phyloP scores from a whole-genome alignment of 2,888 invertebrate species.

The Pseudococcus longispinus region DNA sequence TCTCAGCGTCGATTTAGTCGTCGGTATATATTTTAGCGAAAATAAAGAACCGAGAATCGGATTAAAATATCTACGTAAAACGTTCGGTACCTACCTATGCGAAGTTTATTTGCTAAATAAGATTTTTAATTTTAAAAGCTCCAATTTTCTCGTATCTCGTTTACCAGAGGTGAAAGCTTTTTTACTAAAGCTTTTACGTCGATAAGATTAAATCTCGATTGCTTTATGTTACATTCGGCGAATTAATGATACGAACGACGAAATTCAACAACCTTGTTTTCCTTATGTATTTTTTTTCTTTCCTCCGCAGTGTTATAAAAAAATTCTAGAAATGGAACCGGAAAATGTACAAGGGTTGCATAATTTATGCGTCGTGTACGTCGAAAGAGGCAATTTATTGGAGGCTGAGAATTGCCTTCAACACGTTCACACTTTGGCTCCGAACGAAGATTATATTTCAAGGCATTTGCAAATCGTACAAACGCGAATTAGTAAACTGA shows the following conservation, averaged over 20 bases:
- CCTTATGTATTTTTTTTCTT: not conserved
- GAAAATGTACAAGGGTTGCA: conserved; percentile 93
- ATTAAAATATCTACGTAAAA: not conserved
- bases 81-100: too few species aligned
- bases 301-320: conserved; percentile 80
- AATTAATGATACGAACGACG: not conserved
- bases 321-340: conserved; percentile 85
- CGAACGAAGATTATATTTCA: conserved; percentile 88
- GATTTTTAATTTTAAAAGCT: not conserved
- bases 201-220: not conserved
- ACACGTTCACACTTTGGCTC: conserved; percentile 81
- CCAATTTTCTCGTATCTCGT: not conserved
- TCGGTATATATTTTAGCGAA: not conserved
- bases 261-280: not conserved
- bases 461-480: conserved; percentile 89
- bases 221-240: not conserved
- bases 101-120: not conserved
- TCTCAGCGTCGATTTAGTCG: not conserved
- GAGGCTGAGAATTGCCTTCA: conserved; percentile 85
- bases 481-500: conserved; percentile 59
- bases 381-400: conserved; percentile 86
- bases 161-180: not conserved
- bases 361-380: conserved; percentile 94
- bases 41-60: not conserved
- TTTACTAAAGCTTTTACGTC: not conserved